A percentile compares a stretch with the other conserved stretches of the same genome.
Conservation (phyloP, 2,113 vertebrate genomes). For the Tyrannus savana region DNA sequence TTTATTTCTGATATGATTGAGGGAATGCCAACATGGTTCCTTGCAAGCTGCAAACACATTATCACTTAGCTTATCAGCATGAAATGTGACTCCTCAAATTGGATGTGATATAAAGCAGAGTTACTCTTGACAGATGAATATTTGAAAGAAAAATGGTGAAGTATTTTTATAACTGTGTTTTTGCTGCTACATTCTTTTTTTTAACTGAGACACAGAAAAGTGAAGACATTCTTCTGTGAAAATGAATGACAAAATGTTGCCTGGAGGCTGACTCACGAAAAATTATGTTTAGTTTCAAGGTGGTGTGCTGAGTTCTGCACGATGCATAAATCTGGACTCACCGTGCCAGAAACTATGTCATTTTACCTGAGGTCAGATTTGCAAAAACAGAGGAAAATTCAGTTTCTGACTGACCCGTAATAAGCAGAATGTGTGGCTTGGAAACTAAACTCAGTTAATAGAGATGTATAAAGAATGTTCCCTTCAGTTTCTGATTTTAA, state of each 20-base stretch:
- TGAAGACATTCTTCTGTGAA: constrained; percentile 26
- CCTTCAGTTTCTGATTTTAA: not conserved
- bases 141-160: constrained; percentile 2
- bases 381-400: not conserved
- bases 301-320: not conserved
- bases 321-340: constrained; percentile 3
- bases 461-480: not conserved
- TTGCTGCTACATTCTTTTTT: not conserved
- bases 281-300: constrained; percentile 7
- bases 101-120: not conserved
- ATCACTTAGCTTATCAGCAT: not conserved
- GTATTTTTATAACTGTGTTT: not conserved
- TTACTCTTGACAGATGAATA: not conserved
- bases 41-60: not conserved
- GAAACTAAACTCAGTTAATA: not conserved
- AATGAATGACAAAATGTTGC: constrained; percentile 30
- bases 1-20: not conserved
- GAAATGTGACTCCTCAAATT: constrained; percentile 2
- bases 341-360: not conserved
- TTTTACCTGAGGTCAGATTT: constrained; percentile 1
- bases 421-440: not conserved
- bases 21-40: not conserved
- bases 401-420: not conserved
- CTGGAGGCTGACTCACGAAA: constrained; percentile 6
- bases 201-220: not conserved